Conservation (phyloP, 2,888 invertebrate genomes). For the Osmoderma eremita region DNA sequence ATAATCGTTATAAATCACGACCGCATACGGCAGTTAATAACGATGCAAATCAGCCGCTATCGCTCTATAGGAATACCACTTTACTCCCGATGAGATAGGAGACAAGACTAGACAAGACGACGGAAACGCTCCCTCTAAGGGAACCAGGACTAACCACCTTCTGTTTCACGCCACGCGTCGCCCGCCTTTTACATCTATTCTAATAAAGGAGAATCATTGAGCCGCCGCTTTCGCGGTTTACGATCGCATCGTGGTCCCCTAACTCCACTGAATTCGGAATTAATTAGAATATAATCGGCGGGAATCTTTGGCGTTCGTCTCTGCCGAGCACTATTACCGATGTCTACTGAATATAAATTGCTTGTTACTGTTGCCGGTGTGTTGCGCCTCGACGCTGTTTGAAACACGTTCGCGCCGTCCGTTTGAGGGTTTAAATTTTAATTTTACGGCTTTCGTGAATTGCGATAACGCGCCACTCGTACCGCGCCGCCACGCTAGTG, state of each 20-base stretch:
- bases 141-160: too few relatives aligned
- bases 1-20: constrained; percentile 53
- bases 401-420: neutral
- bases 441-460: constrained; percentile 15
- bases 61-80: too few relatives aligned
- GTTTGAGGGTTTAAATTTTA: constrained; percentile 25
- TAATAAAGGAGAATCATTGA: too few relatives aligned
- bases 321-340: constrained; percentile 2
- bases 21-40: constrained; percentile 55
- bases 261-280: constrained; percentile 27
- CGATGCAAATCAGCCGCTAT: constrained; percentile 58
- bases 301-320: constrained; percentile 28
- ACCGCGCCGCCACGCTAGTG: too few relatives aligned
- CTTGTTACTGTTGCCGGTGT: constrained; percentile 32
- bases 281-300: constrained; percentile 40
- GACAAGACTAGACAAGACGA: too few relatives aligned
- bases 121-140: too few relatives aligned
- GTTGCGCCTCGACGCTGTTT: neutral
- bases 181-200: neutral
- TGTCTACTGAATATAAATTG: constrained; percentile 40
- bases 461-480: neutral
- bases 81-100: too few relatives aligned
- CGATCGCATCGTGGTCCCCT: constrained; percentile 2
- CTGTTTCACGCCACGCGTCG: too few relatives aligned
- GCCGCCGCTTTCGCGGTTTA: neutral